These are phyloP conservation scores for Burhinus bistriatus DNA, from an alignment of 2,113 vertebrate genomes.

Conservation along the genomic window DNA sequence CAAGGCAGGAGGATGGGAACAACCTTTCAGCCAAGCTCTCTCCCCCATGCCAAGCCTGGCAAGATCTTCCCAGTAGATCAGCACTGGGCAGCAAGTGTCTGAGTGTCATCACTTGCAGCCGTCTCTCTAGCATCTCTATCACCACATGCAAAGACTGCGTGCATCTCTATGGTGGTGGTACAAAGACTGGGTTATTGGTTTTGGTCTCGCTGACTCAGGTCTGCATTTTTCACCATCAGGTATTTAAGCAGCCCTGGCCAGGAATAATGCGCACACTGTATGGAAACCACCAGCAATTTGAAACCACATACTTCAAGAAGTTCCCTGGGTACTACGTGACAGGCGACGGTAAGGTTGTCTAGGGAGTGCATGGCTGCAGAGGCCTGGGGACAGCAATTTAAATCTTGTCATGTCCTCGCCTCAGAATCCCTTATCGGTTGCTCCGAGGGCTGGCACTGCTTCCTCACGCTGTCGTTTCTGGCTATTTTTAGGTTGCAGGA, in stretches of 20 bases:
- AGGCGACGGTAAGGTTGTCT: slow-evolving; percentile 85
- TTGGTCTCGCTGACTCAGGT: neutral
- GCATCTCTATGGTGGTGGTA: rapidly evolving
- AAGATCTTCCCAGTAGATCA: neutral
- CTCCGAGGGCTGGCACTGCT: neutral
- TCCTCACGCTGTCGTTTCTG: neutral
- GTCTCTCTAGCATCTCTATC: neutral
- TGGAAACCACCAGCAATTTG: slow-evolving; percentile 87
- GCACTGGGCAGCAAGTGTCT: neutral
- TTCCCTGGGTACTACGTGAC: slow-evolving; percentile 97
- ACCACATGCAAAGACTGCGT: neutral
- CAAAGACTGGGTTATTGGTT: neutral
- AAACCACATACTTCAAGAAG: slow-evolving; percentile 92
- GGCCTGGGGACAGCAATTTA: neutral
- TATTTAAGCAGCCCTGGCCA: slow-evolving; percentile 99
- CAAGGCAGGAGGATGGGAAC: neutral
- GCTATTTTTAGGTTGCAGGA: slow-evolving; percentile 84
- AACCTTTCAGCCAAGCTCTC: neutral
- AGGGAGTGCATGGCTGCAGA: neutral
- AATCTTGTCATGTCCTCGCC: neutral
- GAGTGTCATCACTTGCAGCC: neutral
- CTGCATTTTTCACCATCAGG: slow-evolving; percentile 66
- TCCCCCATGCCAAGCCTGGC: neutral
- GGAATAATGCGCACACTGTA: slow-evolving; percentile 93
- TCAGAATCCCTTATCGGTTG: neutral